phyloP scores from a whole-genome alignment of 1,140 invertebrate genomes.

The Adoxophyes honmai region DNA sequence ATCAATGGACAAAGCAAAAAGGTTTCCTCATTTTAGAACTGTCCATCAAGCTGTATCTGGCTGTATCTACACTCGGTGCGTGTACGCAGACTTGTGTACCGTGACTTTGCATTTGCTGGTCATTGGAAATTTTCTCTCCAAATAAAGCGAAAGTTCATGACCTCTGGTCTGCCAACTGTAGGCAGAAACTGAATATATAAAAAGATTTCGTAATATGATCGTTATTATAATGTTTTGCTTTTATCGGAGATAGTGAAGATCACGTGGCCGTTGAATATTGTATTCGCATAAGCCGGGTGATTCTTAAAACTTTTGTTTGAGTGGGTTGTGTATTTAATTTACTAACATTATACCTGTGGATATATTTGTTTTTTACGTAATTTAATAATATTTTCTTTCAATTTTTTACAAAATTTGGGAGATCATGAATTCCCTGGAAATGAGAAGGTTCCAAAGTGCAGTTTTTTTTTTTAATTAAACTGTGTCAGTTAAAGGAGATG shows the following conservation, averaged over 20 bases:
- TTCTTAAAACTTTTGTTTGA: no score
- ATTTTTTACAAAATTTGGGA: no score
- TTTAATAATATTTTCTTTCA: no score
- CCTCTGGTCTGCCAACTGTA: background rate
- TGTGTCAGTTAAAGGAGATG: no score
- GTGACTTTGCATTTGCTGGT: conserved; percentile 5
- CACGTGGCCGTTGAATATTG: background rate
- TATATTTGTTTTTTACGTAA: no score
- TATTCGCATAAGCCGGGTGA: background rate
- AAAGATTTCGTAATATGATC: conserved; percentile 1
- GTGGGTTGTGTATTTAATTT: no score
- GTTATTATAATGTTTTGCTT: background rate
- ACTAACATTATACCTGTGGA: no score
- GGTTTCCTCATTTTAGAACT: conserved; percentile 28
- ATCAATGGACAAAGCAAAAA: conserved; percentile 18
- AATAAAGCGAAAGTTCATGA: conserved; percentile 9
- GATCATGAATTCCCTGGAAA: no score
- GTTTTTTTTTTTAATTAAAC: no score
- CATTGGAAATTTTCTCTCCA: background rate
- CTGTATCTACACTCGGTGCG: background rate
- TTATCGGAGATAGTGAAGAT: background rate
- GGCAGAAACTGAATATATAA: background rate
- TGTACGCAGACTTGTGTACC: background rate
- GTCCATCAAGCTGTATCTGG: conserved; percentile 22
- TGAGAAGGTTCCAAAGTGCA: no score